Base-by-base conservation (phyloP, 2,888 invertebrate species). In the Orthosia gracilis region DNA sequence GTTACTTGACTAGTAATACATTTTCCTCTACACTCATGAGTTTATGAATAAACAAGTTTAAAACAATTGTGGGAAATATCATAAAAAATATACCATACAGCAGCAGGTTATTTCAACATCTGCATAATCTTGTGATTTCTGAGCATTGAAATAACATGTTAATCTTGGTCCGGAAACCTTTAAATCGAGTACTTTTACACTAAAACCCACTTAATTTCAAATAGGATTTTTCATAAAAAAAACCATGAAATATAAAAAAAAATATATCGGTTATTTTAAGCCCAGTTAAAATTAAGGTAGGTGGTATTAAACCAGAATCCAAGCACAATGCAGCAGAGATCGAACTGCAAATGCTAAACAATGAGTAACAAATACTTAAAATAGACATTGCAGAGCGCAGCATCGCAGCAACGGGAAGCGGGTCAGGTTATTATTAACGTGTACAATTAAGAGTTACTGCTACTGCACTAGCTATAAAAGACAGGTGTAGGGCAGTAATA, bases 311-410 rank as follows among this genome's bases (percentile, higher is more conserved):
- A 59, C 55, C 17, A 59, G 52, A 81, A 81, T 76, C 58, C 55
- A 55, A 79, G 26, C 65, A 70, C 61, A 73, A 62, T 69, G 68
- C 64, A 83, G 26, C 55, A 47, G 66, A 71, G 50, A 81, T 71
- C 47, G 67, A 75, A 74, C 73, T 80, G 76, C 73, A 71, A 81
- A 78, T 82, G 78, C 77, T 75, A 78, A 89, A 90, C 89, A 90
- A 90, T 92, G 92, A 92, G 84, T 91, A 90, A 91, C 88, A 84
- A 82, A 80, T 71, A 85, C 87, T 88, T 87, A 88, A 88, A 90
- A 90, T 92, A 92, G 88, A 89, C 80, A 85, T 82, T 87, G 85
- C 86, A 90, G 74, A 77, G 75, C 72, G 73, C 76, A 73, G 68
- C 83, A 87, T 84, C 66, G 85, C 69, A 76, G 76, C 77, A 79